Conservation (phyloP, 2,888 invertebrate genomes). For the Parochlus steinenii region DNA sequence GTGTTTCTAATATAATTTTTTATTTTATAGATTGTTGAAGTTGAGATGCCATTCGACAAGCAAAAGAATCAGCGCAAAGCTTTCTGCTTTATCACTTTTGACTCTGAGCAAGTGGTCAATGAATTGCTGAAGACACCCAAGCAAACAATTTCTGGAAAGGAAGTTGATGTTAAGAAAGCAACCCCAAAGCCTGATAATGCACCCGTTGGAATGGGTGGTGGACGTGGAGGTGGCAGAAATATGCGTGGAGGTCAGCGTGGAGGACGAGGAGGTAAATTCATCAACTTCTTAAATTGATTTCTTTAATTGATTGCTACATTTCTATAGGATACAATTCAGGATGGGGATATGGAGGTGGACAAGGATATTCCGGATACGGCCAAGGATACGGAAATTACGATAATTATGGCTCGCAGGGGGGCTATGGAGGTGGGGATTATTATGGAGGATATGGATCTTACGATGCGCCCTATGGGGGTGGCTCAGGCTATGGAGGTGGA, state of each 20-base stretch:
- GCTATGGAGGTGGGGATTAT: slow-evolving; percentile 27
- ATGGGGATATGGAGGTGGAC: slow-evolving; percentile 38
- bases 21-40: slow-evolving; percentile 62
- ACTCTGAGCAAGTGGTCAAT: slow-evolving; percentile 85
- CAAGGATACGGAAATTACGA: slow-evolving; percentile 46
- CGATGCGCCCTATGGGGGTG: slow-evolving; percentile 34
- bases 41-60: slow-evolving; percentile 95
- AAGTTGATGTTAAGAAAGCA: slow-evolving; percentile 90
- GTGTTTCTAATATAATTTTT: slow-evolving; percentile 3
- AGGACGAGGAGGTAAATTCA: slow-evolving; percentile 2
- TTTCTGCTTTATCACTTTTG: slow-evolving; percentile 96
- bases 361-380: slow-evolving; percentile 52
- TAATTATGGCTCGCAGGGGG: no score
- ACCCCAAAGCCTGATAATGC: slow-evolving; percentile 75
- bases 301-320: background rate
- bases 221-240: slow-evolving; percentile 47
- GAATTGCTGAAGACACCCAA: slow-evolving; percentile 82
- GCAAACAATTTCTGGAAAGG: slow-evolving; percentile 84
- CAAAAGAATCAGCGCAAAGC: slow-evolving; percentile 92
- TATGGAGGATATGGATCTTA: slow-evolving; percentile 22
- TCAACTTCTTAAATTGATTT: background rate
- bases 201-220: slow-evolving; percentile 40
- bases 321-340: background rate
- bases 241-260: slow-evolving; percentile 38
- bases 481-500: slow-evolving; percentile 26